These are phyloP conservation scores for Phocoena phocoena DNA, from an alignment of 2,113 vertebrate species.

Conservation along the genomic window DNA sequence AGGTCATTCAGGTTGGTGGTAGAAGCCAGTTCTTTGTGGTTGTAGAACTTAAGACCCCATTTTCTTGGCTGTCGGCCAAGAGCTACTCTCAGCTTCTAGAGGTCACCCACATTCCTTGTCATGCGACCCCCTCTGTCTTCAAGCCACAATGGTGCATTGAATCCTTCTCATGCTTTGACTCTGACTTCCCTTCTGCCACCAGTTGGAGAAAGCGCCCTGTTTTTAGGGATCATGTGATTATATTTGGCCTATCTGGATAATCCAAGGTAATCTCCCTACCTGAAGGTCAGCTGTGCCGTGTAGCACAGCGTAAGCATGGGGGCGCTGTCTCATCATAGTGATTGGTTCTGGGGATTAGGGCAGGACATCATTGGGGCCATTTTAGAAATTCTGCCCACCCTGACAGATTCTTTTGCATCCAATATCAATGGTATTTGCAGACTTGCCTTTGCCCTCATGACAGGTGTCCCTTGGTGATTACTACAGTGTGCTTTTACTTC, in stretches of 20 bases:
- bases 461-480: not conserved
- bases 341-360: not conserved
- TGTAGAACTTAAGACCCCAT: not conserved
- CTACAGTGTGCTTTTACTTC: not conserved
- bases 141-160: not conserved
- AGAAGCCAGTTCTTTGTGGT: not conserved
- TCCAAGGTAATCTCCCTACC: not conserved
- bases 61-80: not conserved
- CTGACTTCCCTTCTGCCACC: not conserved
- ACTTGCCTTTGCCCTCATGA: not conserved
- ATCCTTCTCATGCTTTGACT: not conserved
- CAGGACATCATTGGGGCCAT: not conserved
- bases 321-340: not conserved
- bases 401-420: not conserved
- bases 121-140: not conserved
- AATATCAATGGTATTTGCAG: not conserved
- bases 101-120: not conserved
- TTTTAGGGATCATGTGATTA: not conserved
- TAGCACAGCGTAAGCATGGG: not conserved
- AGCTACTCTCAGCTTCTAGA: not conserved
- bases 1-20: not conserved
- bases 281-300: not conserved
- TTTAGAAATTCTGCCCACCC: not conserved
- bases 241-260: not conserved
- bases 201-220: not conserved